Evolutionary conservation across 1,140 invertebrate genomes (phyloP), one percentile per base, ranked within the genome.

Genomic region (Dreissena polymorpha): DNA sequence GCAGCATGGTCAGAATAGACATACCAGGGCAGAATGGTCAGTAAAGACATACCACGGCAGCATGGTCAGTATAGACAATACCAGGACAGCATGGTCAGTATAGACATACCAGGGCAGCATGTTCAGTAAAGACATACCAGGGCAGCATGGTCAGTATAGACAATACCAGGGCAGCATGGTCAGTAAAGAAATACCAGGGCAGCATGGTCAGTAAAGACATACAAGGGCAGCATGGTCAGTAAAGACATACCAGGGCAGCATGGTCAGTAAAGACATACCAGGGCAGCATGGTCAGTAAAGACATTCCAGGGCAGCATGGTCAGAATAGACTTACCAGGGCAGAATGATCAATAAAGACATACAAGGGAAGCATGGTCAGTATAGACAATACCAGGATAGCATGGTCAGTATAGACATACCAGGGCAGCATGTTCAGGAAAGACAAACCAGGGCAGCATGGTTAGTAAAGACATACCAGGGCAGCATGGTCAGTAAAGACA

Each of bases 31-130:
- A 6, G 23, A 3, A 23, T 21, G 21, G 27, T 55, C 13, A 13
- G 60, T 23, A 74, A 7, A 10, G 21, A 50, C n/a, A 27, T 50
- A 50, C 1, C 25, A n/a, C 8, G 6, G 49, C 6, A n/a, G 2
- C 2, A 8, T 39, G n/a, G n/a, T n/a, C n/a, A n/a, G n/a, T n/a
- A 2, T 8, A 5, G 39, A 39, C 39, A 39, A n/a, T 39, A 39
- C 39, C 39, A 39, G 39, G 39, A 8, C 39, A 39, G 39, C 2
- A 39, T 5, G 2, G 8, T 2, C 39, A 8, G 39, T 39, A 39
- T 39, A 39, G n/a, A n/a, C n/a, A 85, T 77, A n/a, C 55, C n/a
- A 74, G 39, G 39, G 39, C 21, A 6, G 23, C 67, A 23, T 21
- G 21, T 2, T 55, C 13, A 13, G 60, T 23, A 74, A 7, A 10